These are phyloP conservation scores for Pollenia angustigena DNA, from an alignment of 2,888 invertebrate genomes.

Conservation along the genomic window DNA sequence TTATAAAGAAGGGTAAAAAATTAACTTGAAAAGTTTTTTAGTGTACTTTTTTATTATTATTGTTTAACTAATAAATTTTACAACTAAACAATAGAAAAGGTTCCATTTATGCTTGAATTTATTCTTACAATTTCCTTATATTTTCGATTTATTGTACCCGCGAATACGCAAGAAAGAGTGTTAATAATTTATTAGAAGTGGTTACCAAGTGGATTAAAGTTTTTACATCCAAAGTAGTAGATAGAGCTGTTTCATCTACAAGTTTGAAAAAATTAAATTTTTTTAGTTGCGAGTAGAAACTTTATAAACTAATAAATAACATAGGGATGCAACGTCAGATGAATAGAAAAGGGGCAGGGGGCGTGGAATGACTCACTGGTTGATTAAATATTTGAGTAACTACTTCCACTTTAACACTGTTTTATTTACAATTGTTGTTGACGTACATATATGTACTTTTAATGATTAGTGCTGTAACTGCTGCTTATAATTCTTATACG, in stretches of 20 bases:
- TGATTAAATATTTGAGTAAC: background rate
- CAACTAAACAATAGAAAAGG: background rate
- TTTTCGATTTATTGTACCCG: background rate
- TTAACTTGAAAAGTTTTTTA: too few relatives aligned
- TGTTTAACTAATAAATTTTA: background rate
- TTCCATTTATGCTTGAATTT: background rate
- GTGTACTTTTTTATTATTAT: background rate
- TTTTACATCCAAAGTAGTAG: slow-evolving; percentile 39
- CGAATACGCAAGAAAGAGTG: background rate
- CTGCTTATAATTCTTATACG: too few relatives aligned
- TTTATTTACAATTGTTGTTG: background rate
- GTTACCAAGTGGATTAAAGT: slow-evolving; percentile 47
- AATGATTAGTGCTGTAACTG: too few relatives aligned
- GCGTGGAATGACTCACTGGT: background rate
- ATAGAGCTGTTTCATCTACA: slow-evolving; percentile 46
- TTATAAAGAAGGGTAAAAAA: too few relatives aligned
- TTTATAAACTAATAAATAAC: slow-evolving; percentile 14
- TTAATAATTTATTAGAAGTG: slow-evolving; percentile 24
- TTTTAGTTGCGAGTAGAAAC: slow-evolving; percentile 35
- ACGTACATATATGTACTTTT: slow-evolving; percentile 38
- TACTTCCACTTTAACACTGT: too few relatives aligned
- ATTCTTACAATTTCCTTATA: slow-evolving; percentile 7
- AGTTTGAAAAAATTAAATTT: slow-evolving; percentile 43
- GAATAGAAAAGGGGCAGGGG: background rate
- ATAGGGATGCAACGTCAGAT: background rate